Evolutionary conservation across 2,888 invertebrate genomes (phyloP), one percentile per base, ranked within the genome.

Genomic region (Nemurella pictetii): DNA sequence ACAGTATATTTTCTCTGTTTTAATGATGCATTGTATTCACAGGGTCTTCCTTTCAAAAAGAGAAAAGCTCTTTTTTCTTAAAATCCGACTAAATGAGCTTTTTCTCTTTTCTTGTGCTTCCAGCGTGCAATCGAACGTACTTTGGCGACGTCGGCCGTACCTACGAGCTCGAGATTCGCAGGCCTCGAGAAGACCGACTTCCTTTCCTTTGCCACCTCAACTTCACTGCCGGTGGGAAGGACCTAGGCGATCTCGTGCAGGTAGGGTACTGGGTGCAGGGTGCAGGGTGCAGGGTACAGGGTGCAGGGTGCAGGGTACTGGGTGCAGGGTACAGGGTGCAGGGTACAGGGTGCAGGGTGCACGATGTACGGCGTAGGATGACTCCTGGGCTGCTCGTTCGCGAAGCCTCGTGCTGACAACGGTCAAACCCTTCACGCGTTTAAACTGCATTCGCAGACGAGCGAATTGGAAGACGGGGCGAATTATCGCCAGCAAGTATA

Each of bases 121-220:
- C 93, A 96, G 96, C 95, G 36, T 96, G 96, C 92, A 96, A 96
- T 91, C 93, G 95, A 88, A 96, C 96, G 27, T 95, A 95, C 90
- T 95, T 94, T 91, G 96, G 96, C 0, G 95, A 95, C 89, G 94
- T 95, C 83, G 96, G 96, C 0, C 92, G 94, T 86, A 96, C 95
- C 28, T 96, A 96, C 91, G 95, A 95, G 89, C 90, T 96, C 88
- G 95, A 95, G 90, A 94, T 96, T 87, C 93, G 95, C 85, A 92
- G 95, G 87, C 96, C 96, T 30, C 91, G 94, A 82, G 95, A 95
- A 90, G 94, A 94, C 88, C 93, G 94, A 88, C 92, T 96, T 86
- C 96, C 96, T 27, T 96, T 95, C 90, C 91, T 95, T 87, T 96
- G 96, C 90, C 94, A 94, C 89, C 93, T 96, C 88, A 96, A 96